phyloP scores from a whole-genome alignment of 2,888 invertebrate genomes.

The Actias luna region DNA sequence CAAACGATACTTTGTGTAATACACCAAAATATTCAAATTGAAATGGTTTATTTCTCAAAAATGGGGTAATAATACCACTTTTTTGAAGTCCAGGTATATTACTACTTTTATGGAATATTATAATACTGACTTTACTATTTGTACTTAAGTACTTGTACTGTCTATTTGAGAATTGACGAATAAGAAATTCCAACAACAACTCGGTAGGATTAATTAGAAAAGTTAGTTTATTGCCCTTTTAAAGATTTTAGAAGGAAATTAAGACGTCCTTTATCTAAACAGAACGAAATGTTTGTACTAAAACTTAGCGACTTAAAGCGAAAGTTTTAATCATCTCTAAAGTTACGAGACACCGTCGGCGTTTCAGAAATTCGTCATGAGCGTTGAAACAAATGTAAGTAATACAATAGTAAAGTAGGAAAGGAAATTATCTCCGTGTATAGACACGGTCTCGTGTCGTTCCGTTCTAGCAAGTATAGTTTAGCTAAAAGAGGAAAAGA shows the following conservation, averaged over 20 bases:
- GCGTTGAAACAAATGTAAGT: neutral
- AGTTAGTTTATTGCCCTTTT: slow-evolving; percentile 7
- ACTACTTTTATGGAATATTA: neutral
- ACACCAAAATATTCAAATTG: too few species aligned
- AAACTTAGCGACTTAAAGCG: slow-evolving; percentile 4
- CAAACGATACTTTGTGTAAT: too few species aligned
- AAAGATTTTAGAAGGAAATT: slow-evolving; percentile 6
- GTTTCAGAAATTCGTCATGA: neutral
- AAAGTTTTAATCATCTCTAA: neutral
- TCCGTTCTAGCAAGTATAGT: neutral
- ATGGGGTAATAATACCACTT: too few species aligned
- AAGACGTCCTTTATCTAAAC: neutral
- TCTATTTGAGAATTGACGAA: neutral
- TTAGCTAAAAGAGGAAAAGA: too few species aligned
- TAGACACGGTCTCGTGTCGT: neutral
- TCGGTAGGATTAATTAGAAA: neutral
- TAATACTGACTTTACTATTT: neutral
- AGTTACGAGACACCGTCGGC: neutral
- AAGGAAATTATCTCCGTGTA: neutral
- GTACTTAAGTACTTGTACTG: neutral
- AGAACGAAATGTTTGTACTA: slow-evolving; percentile 1
- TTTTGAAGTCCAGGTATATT: too few species aligned
- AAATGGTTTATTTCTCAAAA: too few species aligned
- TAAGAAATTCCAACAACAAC: neutral
- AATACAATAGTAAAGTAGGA: neutral